Evolutionary conservation across 2,888 invertebrate genomes (phyloP).

Genomic region (Drosophila paramelanica): DNA sequence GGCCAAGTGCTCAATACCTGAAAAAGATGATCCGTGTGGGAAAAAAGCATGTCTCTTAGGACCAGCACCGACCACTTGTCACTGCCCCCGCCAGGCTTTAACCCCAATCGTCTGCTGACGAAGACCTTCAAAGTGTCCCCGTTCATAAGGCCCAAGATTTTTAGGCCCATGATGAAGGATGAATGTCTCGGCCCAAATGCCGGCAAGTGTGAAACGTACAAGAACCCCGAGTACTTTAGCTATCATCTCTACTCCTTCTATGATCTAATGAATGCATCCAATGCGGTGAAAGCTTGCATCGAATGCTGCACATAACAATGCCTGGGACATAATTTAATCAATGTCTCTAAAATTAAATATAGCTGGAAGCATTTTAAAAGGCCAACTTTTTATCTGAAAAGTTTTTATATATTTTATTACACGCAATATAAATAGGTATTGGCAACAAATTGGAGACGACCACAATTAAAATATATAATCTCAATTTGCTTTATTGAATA

Average conservation of each 20-base stretch:
- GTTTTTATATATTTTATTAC: no score
- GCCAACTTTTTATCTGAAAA: no score
- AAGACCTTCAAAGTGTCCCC: neutral
- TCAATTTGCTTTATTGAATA: no score
- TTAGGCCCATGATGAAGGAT: neutral
- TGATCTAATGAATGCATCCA: conserved; percentile 14
- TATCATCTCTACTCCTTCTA: conserved; percentile 45
- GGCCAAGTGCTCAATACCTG: no score
- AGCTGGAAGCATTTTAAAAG: no score
- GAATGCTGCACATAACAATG: conserved; percentile 14
- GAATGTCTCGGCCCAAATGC: neutral
- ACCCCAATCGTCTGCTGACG: neutral
- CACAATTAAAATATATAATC: no score
- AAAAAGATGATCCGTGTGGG: neutral
- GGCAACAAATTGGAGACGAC: no score
- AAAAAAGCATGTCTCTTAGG: neutral
- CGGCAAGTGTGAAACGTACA: conserved; percentile 14
- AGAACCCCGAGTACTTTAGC: conserved; percentile 26
- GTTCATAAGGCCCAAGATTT: conserved; percentile 1
- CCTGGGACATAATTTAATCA: neutral
- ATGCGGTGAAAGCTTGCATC: conserved; percentile 3
- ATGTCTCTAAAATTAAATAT: neutral
- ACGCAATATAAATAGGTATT: no score
- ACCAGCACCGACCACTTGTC: neutral
- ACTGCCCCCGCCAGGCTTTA: neutral